Percentiles rank a stretch among this genome's conserved stretches.
These are phyloP conservation scores for Anthopleura sola DNA, from an alignment of 64 coral and sea anemone species.

Conservation along the genomic window DNA sequence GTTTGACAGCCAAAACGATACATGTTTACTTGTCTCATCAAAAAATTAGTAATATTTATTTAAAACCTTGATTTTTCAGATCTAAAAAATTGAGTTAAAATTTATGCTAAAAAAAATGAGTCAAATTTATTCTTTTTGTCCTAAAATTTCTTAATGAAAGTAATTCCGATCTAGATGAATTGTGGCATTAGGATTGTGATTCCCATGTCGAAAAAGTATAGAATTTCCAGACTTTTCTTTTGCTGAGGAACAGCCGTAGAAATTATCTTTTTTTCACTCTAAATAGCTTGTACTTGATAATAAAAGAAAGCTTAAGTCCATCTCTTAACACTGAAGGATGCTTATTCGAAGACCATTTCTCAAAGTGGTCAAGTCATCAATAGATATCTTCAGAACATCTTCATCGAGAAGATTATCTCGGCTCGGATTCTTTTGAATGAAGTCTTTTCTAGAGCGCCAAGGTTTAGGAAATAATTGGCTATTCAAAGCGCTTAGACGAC, in stretches of 20 bases:
- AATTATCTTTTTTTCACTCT: background rate
- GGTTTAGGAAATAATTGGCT: conserved; percentile 2
- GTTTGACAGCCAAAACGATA: background rate
- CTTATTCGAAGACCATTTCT: background rate
- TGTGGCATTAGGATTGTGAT: too few species aligned
- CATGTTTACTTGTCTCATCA: background rate
- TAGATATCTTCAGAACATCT: conserved; percentile 8
- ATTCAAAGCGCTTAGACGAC: background rate
- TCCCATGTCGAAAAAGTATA: too few species aligned
- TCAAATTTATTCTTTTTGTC: too few species aligned
- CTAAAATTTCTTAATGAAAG: too few species aligned
- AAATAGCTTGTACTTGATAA: background rate
- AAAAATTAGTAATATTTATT: background rate
- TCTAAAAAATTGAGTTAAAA: too few species aligned
- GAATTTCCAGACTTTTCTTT: too few species aligned
- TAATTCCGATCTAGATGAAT: too few species aligned
- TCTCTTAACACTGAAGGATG: background rate
- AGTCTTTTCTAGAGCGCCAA: conserved; percentile 1
- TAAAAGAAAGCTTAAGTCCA: conserved; percentile 5
- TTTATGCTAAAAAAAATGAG: too few species aligned
- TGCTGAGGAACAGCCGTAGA: background rate
- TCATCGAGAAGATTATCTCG: background rate
- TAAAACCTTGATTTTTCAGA: background rate
- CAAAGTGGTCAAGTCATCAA: background rate
- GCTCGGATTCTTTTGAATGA: conserved; percentile 6